phyloP scores from a whole-genome alignment of 2,888 invertebrate species.

The Agriopis aurantiaria region DNA sequence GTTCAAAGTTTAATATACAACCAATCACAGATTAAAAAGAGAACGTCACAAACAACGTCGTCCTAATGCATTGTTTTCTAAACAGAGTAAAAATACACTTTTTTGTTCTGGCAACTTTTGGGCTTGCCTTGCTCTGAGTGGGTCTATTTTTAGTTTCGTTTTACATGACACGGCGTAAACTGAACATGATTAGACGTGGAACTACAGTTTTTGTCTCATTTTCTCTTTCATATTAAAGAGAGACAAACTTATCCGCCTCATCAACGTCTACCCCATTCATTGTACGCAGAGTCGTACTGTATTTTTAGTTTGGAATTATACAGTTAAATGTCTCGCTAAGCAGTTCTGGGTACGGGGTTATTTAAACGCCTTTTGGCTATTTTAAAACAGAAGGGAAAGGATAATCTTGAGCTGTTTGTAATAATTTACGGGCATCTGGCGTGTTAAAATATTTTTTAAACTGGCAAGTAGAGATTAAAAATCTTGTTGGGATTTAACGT shows the following conservation, averaged over 20 bases:
- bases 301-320: slow-evolving; percentile 58
- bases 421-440: slow-evolving; percentile 43
- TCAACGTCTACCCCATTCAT: neutral
- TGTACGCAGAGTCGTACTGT: neutral
- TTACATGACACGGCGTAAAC: neutral
- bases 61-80: slow-evolving; percentile 78
- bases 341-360: slow-evolving; percentile 66
- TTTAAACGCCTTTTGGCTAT: slow-evolving; percentile 68
- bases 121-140: slow-evolving; percentile 58
- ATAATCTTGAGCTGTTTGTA: slow-evolving; percentile 50
- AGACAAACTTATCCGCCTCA: neutral
- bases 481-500: neutral
- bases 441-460: slow-evolving; percentile 26
- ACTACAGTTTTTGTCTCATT: neutral
- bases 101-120: slow-evolving; percentile 49
- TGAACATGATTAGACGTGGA: neutral
- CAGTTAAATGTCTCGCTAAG: slow-evolving; percentile 56
- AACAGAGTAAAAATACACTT: slow-evolving; percentile 63
- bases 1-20: slow-evolving; percentile 45
- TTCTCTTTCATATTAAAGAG: neutral
- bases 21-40: slow-evolving; percentile 53
- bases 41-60: slow-evolving; percentile 58
- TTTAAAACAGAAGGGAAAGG: slow-evolving; percentile 65
- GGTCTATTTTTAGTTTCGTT: slow-evolving; percentile 68
- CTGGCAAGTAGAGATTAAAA: slow-evolving; percentile 13